phyloP scores from a whole-genome alignment of 2,888 invertebrate genomes.

The Pollenia amentaria region DNA sequence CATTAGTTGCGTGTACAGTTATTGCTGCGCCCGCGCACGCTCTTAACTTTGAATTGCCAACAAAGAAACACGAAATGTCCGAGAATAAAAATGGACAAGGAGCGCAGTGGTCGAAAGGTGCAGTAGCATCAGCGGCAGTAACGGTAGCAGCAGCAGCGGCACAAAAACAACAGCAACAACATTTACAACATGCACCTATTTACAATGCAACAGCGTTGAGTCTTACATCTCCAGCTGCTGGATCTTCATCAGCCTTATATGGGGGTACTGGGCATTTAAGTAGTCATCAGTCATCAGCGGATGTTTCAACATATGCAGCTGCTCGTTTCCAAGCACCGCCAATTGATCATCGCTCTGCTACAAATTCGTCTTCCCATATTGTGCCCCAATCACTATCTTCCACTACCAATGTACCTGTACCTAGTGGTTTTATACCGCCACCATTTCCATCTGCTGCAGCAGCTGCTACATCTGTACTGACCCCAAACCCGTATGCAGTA shows the following conservation, averaged over 20 bases:
- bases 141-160: slow-evolving; percentile 73
- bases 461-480: slow-evolving; percentile 79
- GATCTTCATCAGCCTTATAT: slow-evolving; percentile 71
- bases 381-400: slow-evolving; percentile 71
- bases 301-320: slow-evolving; percentile 67
- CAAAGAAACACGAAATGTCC: slow-evolving; percentile 79
- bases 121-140: slow-evolving; percentile 75
- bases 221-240: slow-evolving; percentile 63
- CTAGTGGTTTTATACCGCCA: slow-evolving; percentile 81
- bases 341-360: slow-evolving; percentile 76
- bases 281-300: slow-evolving; percentile 63
- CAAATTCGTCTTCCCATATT: slow-evolving; percentile 77
- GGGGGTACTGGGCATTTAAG: slow-evolving; percentile 70
- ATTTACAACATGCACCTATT: slow-evolving; percentile 66
- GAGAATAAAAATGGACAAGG: slow-evolving; percentile 82
- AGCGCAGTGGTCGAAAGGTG: slow-evolving; percentile 83
- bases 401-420: slow-evolving; percentile 80
- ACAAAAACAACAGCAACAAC: slow-evolving; percentile 70
- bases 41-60: slow-evolving; percentile 14
- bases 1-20: slow-evolving; percentile 61
- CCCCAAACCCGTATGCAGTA: slow-evolving; percentile 80
- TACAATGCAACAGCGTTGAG: slow-evolving; percentile 67
- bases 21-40: slow-evolving; percentile 47
- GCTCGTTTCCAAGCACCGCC: slow-evolving; percentile 81
- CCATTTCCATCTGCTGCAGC: slow-evolving; percentile 77